Percentiles rank a stretch among this genome's conserved stretches.
Conservation (phyloP, 2,797 vertebrate genomes). For the Microhierax caerulescens region DNA sequence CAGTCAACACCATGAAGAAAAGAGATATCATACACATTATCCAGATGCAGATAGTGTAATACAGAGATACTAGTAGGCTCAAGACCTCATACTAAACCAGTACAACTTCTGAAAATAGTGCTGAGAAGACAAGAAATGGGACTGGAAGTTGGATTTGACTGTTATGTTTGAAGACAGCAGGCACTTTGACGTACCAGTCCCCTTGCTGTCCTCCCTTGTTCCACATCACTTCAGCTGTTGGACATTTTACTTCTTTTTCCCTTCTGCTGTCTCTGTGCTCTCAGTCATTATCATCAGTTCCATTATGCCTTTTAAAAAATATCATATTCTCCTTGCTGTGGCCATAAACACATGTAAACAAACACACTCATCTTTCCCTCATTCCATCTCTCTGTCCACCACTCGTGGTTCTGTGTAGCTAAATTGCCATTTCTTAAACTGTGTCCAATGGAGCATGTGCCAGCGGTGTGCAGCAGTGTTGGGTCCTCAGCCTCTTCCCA, state of each 20-base stretch:
- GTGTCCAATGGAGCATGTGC: neutral
- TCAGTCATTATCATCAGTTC: neutral
- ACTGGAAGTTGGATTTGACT: neutral
- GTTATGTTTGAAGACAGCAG: neutral
- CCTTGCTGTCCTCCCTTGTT: neutral
- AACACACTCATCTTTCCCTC: neutral
- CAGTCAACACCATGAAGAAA: neutral
- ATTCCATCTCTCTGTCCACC: neutral
- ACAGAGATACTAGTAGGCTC: neutral
- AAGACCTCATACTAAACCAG: neutral
- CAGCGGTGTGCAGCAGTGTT: fast-evolving
- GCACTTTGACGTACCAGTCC: neutral
- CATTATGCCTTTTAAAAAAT: neutral
- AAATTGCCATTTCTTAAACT: neutral
- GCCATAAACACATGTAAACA: neutral
- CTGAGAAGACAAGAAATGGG: neutral
- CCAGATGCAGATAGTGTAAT: neutral
- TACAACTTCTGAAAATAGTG: neutral
- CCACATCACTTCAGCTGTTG: neutral
- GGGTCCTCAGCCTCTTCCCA: neutral
- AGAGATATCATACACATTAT: neutral
- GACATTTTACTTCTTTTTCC: neutral
- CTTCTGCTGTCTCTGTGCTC: neutral
- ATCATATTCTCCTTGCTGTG: neutral
- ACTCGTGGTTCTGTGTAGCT: neutral